Evolutionary conservation across 2,113 vertebrate species (phyloP).

Genomic region (Dicaeum eximium): DNA sequence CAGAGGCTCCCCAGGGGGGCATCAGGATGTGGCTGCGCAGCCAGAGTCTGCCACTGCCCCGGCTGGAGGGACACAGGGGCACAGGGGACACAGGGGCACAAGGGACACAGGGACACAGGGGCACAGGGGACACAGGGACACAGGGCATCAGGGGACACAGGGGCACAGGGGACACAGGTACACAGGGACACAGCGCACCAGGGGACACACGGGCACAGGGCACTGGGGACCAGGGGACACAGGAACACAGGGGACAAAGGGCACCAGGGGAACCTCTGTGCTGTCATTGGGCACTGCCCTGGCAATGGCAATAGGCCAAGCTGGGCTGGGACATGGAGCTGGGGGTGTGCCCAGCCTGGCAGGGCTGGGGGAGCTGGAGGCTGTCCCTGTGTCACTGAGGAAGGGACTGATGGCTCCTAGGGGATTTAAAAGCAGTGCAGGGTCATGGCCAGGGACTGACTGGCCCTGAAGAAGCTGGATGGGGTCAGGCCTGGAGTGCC

Average conservation of each 20-base stretch:
- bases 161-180: no score
- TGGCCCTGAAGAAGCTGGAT: rapidly evolving
- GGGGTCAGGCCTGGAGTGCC: not conserved
- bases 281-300: not conserved
- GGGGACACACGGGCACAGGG: no score
- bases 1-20: rapidly evolving
- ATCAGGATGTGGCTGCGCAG: not conserved
- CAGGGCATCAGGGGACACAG: no score
- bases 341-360: rapidly evolving
- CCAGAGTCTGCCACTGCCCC: not conserved
- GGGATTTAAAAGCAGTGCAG: rapidly evolving
- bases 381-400: rapidly evolving
- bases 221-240: not conserved
- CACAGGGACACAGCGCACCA: no score
- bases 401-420: not conserved
- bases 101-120: no score
- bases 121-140: no score
- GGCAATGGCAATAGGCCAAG: rapidly evolving
- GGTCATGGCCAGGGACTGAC: no score
- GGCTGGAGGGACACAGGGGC: no score
- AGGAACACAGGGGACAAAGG: no score
- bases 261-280: rapidly evolving
- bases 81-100: no score
- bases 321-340: no score
- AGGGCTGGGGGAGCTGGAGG: not conserved